Evolutionary conservation across 2,888 invertebrate genomes (phyloP).

Genomic region (Drosophila putrida): DNA sequence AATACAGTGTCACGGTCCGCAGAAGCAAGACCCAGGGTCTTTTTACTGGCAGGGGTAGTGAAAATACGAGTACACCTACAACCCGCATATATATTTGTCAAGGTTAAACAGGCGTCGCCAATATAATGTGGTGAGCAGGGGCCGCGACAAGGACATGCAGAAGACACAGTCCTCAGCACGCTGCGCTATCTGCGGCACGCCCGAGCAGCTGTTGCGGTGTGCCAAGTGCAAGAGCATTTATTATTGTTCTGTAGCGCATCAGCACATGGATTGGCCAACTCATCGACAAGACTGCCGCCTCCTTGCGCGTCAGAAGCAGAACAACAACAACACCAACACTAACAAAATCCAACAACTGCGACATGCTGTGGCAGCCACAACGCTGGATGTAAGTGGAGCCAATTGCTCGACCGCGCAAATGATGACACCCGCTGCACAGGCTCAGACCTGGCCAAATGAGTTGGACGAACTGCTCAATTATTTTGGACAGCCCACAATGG

Average conservation of each 20-base stretch:
- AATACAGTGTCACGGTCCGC: constrained; percentile 32
- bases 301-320: constrained; percentile 82
- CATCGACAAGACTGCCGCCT: constrained; percentile 89
- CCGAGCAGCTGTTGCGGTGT: constrained; percentile 88
- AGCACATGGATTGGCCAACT: constrained; percentile 91
- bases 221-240: constrained; percentile 90
- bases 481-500: constrained; percentile 43
- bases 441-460: constrained; percentile 66
- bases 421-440: constrained; percentile 61
- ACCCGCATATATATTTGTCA: constrained; percentile 28
- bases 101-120: constrained; percentile 60
- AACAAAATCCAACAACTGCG: constrained; percentile 75
- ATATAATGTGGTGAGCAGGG: constrained; percentile 57
- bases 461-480: constrained; percentile 60
- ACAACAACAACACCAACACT: constrained; percentile 54
- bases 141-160: constrained; percentile 73
- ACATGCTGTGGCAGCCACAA: constrained; percentile 69
- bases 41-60: neutral
- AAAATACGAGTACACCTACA: constrained; percentile 22
- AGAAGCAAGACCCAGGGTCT: neutral
- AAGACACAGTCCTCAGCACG: constrained; percentile 51
- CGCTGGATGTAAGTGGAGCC: constrained; percentile 62
- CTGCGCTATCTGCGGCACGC: constrained; percentile 82
- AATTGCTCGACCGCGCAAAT: constrained; percentile 65
- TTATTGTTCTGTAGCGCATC: constrained; percentile 93